These are phyloP conservation scores for Eristalis arbustorum DNA, from an alignment of 2,888 invertebrate species.

Conservation along the genomic window DNA sequence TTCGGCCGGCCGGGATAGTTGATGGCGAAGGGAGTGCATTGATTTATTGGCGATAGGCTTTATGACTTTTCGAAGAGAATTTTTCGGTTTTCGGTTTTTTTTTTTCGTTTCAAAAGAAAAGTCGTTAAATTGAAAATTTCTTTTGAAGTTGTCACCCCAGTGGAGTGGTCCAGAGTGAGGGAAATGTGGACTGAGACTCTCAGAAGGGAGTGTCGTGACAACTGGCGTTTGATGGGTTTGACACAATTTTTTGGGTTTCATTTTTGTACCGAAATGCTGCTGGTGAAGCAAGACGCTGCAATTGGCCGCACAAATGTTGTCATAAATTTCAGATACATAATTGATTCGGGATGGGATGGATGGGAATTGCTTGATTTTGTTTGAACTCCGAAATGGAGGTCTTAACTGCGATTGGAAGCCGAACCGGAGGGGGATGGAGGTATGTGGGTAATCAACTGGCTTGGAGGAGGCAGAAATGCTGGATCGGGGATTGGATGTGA, in stretches of 20 bases:
- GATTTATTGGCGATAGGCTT: constrained; percentile 42
- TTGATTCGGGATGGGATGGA: neutral
- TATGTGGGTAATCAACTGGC: too few species aligned
- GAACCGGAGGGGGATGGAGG: too few species aligned
- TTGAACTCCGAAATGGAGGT: too few species aligned
- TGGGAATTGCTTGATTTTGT: neutral
- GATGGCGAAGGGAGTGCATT: constrained; percentile 28
- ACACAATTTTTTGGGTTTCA: neutral
- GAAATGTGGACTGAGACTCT: neutral
- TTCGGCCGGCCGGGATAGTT: constrained; percentile 27
- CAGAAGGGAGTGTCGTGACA: neutral
- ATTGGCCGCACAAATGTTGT: neutral
- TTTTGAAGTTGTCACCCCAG: neutral
- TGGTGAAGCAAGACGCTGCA: neutral
- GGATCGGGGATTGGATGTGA: too few species aligned
- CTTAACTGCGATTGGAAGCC: too few species aligned
- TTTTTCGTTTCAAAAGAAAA: neutral
- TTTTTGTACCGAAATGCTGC: neutral
- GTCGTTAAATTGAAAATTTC: neutral
- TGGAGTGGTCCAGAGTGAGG: neutral
- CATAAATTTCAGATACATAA: neutral
- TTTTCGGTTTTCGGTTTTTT: neutral
- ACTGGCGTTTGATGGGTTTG: neutral
- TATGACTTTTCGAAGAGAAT: constrained; percentile 24
- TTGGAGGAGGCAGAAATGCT: too few species aligned